Percentiles rank a stretch among this genome's conserved stretches.
These are phyloP conservation scores for Brachionus rubens DNA, from an alignment of 1,140 invertebrate genomes.

Conservation along the genomic window DNA sequence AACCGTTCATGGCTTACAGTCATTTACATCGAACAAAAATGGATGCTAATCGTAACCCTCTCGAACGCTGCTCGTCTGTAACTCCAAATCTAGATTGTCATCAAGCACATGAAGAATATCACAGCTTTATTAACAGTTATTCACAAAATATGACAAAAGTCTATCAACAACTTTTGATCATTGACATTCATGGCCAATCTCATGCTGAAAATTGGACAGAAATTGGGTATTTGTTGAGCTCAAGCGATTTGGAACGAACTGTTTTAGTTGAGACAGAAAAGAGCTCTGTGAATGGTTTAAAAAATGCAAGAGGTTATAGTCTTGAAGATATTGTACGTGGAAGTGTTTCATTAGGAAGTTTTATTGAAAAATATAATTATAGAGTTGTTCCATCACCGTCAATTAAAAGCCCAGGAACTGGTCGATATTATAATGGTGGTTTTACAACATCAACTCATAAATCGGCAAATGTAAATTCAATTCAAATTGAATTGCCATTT, in stretches of 20 bases:
- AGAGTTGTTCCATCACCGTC: slow-evolving; percentile 47
- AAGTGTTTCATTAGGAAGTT: background rate
- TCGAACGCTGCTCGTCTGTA: background rate
- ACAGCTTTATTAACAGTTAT: background rate
- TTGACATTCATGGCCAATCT: slow-evolving; percentile 48
- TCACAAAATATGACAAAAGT: background rate
- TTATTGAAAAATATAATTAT: slow-evolving; percentile 23
- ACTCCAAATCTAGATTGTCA: background rate
- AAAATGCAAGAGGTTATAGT: background rate
- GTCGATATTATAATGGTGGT: slow-evolving; percentile 45
- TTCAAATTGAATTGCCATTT: slow-evolving; percentile 32
- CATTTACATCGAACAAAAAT: slow-evolving; percentile 39
- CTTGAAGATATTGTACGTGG: background rate
- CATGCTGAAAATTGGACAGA: slow-evolving; percentile 48
- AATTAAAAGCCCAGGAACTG: slow-evolving; percentile 30
- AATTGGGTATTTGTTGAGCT: slow-evolving; percentile 47
- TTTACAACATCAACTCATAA: slow-evolving; percentile 12
- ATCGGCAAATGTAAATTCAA: background rate
- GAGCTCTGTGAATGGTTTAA: background rate
- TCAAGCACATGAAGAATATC: slow-evolving; percentile 5
- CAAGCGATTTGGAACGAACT: background rate
- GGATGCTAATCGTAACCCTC: slow-evolving; percentile 14
- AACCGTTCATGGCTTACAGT: slow-evolving; percentile 14
- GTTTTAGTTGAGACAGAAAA: background rate
- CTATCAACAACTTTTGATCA: slow-evolving; percentile 11